Evolutionary conservation across 2,113 vertebrate species (phyloP).

Genomic region (Cyanocitta stelleri): DNA sequence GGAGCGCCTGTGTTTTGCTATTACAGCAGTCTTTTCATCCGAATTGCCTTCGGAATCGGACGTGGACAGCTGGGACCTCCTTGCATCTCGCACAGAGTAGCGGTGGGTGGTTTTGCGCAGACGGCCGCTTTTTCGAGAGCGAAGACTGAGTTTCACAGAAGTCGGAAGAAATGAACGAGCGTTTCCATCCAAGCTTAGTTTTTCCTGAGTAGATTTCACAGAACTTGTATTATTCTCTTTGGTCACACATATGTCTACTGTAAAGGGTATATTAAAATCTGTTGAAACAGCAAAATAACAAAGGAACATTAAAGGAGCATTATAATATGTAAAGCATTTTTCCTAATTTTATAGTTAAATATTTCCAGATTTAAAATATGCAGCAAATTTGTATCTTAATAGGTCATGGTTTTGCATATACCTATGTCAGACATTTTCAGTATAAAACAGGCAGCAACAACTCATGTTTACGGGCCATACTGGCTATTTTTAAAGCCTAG

Average conservation of each 20-base stretch:
- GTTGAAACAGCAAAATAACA: slow-evolving; percentile 28
- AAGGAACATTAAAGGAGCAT: neutral
- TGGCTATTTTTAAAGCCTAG: neutral
- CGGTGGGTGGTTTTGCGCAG: slow-evolving; percentile 80
- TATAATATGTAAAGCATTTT: neutral
- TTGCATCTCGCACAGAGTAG: slow-evolving; percentile 85
- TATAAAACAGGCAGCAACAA: neutral
- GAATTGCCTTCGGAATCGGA: slow-evolving; percentile 91
- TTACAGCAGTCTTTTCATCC: slow-evolving; percentile 75
- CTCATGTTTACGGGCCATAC: neutral
- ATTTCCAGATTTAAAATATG: neutral
- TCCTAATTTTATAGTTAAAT: neutral
- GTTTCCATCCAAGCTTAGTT: slow-evolving; percentile 68
- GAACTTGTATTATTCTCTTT: slow-evolving; percentile 75
- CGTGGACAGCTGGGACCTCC: slow-evolving; percentile 87
- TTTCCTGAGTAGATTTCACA: slow-evolving; percentile 80
- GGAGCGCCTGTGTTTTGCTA: slow-evolving; percentile 69
- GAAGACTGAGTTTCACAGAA: slow-evolving; percentile 65
- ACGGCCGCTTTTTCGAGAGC: slow-evolving; percentile 74
- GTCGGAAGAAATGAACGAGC: slow-evolving; percentile 32
- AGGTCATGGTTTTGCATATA: neutral
- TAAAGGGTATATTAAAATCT: slow-evolving; percentile 87
- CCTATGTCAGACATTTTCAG: neutral
- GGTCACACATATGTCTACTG: slow-evolving; percentile 76
- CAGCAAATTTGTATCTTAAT: neutral